Percentiles rank a stretch among this genome's conserved stretches.
phyloP scores from a whole-genome alignment of 2,113 vertebrate genomes.

The Pipra filicauda region DNA sequence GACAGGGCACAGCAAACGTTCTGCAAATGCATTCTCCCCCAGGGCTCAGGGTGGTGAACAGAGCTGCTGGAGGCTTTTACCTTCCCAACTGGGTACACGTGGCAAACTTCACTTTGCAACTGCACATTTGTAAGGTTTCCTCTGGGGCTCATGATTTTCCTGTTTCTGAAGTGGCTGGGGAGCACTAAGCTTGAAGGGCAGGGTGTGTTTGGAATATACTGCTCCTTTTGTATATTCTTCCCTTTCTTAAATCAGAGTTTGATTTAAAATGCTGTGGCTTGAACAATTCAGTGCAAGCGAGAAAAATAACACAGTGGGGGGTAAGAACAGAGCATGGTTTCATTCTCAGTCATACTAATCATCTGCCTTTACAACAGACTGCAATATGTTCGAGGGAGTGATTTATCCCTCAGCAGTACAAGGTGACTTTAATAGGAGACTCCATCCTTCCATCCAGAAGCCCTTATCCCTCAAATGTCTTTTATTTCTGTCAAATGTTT shows the following conservation, averaged over 20 bases:
- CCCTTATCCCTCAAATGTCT: conserved; percentile 54
- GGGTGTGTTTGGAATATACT: conserved; percentile 24
- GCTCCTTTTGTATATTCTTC: conserved; percentile 30
- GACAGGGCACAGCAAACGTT: neutral
- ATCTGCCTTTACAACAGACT: conserved; percentile 44
- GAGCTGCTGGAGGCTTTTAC: neutral
- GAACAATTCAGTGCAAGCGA: conserved; percentile 17
- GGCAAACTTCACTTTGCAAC: conserved; percentile 18
- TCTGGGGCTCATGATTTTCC: neutral
- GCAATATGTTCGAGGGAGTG: conserved; percentile 38
- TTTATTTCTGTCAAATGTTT: conserved; percentile 54
- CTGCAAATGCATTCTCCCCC: neutral
- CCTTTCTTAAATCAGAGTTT: conserved; percentile 43
- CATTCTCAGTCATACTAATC: conserved; percentile 54
- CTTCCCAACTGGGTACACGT: neutral
- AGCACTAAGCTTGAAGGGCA: conserved; percentile 38
- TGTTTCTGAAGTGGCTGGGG: conserved; percentile 12
- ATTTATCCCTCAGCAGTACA: conserved; percentile 46
- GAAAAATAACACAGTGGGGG: conserved; percentile 50
- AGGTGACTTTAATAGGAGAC: conserved; percentile 55
- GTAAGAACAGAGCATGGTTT: conserved; percentile 30
- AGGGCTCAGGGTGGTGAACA: neutral
- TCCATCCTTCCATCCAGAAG: conserved; percentile 46
- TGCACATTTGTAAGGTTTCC: neutral
- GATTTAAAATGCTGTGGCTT: conserved; percentile 34